These are phyloP conservation scores for Numida meleagris DNA, from an alignment of 2,113 vertebrate species.

Conservation along the genomic window DNA sequence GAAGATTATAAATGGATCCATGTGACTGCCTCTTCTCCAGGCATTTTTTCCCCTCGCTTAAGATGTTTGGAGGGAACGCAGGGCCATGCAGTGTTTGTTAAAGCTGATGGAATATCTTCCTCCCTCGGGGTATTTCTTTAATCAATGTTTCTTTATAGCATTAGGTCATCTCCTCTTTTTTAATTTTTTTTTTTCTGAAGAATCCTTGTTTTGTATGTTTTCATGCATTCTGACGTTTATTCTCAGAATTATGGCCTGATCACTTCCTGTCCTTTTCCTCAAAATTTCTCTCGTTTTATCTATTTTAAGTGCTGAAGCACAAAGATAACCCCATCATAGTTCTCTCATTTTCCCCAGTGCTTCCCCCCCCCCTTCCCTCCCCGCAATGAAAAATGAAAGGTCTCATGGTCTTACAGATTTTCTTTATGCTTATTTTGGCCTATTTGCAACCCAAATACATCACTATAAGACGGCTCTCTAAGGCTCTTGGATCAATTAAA, in stretches of 20 bases:
- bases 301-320: slow-evolving; percentile 32
- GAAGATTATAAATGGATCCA: slow-evolving; percentile 47
- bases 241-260: slow-evolving; percentile 37
- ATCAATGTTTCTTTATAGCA: slow-evolving; percentile 56
- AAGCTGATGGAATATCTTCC: neutral
- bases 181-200: neutral
- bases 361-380: neutral
- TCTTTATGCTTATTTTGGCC: slow-evolving; percentile 68
- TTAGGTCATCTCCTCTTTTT: slow-evolving; percentile 52
- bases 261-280: slow-evolving; percentile 52
- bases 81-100: neutral
- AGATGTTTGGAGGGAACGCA: neutral
- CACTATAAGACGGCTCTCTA: slow-evolving; percentile 44
- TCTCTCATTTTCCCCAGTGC: neutral
- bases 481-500: slow-evolving; percentile 70
- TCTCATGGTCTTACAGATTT: slow-evolving; percentile 64
- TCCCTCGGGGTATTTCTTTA: slow-evolving; percentile 50
- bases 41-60: neutral
- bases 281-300: slow-evolving; percentile 30
- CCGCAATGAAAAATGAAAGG: slow-evolving; percentile 63
- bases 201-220: slow-evolving; percentile 62
- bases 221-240: slow-evolving; percentile 17
- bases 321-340: slow-evolving; percentile 46
- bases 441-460: slow-evolving; percentile 66
- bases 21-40: slow-evolving; percentile 30